Percentiles rank a stretch among this genome's conserved stretches.
phyloP scores from a whole-genome alignment of 2,113 vertebrate species.

The Uria aalge region DNA sequence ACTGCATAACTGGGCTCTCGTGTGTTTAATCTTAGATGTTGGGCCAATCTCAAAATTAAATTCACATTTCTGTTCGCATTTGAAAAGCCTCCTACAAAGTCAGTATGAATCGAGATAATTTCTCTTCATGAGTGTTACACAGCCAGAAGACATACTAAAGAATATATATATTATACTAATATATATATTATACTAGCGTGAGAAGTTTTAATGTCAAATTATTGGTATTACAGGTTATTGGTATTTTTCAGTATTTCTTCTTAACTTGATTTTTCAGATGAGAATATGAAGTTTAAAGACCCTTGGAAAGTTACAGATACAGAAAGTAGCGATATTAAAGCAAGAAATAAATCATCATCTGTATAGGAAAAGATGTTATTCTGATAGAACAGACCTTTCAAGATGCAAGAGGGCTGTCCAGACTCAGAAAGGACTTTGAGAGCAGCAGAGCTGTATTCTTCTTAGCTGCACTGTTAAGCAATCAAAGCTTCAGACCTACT shows the following conservation, averaged over 20 bases:
- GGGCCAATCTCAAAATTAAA: conserved; percentile 1
- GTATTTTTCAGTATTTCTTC: neutral
- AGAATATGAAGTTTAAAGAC: neutral
- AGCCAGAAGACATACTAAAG: neutral
- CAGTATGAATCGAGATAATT: neutral
- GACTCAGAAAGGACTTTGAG: neutral
- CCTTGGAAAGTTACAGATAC: neutral
- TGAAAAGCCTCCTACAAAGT: neutral
- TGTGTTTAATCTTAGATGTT: neutral
- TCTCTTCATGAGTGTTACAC: neutral
- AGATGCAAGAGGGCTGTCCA: neutral
- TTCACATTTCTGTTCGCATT: neutral
- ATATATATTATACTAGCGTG: neutral
- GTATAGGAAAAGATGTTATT: neutral
- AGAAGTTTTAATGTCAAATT: neutral
- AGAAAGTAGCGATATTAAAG: neutral
- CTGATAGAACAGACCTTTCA: neutral
- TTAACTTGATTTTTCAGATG: neutral
- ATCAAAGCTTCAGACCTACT: neutral
- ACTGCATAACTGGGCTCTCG: neutral
- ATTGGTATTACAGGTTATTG: neutral
- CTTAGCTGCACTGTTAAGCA: neutral
- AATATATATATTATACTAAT: too few species aligned
- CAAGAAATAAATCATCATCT: neutral
- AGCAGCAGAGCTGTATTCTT: neutral